These are phyloP conservation scores for Aegotheles bennettii DNA, from an alignment of 2,113 vertebrate species.

Conservation along the genomic window DNA sequence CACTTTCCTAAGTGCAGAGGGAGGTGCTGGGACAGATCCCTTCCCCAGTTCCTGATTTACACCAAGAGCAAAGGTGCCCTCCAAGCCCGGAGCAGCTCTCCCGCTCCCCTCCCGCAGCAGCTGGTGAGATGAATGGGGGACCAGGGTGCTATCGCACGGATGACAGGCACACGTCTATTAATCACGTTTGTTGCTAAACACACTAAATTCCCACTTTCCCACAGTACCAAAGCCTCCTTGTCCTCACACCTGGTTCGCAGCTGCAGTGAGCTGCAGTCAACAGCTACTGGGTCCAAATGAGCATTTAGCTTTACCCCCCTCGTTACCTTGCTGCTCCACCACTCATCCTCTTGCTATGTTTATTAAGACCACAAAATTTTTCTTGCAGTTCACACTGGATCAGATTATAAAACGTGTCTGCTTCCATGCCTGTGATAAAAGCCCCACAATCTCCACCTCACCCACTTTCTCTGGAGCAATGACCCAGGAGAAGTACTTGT, in stretches of 20 bases:
- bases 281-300: background rate
- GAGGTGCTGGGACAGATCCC: background rate
- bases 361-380: background rate
- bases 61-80: background rate
- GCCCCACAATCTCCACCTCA: background rate
- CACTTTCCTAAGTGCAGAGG: background rate
- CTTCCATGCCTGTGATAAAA: background rate
- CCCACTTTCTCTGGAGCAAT: background rate
- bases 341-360: background rate
- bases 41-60: background rate
- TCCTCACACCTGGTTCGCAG: background rate
- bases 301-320: background rate
- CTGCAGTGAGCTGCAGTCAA: background rate
- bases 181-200: background rate
- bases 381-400: background rate
- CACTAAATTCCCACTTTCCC: background rate
- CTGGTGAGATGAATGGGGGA: background rate
- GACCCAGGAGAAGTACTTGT: background rate
- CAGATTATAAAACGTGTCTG: background rate
- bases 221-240: background rate
- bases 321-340: background rate
- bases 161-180: background rate
- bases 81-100: accelerated
- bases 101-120: background rate
- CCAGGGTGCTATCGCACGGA: background rate